These are phyloP conservation scores for Aphelenchoides besseyi DNA, from an alignment of 1,140 invertebrate genomes.

Conservation along the genomic window DNA sequence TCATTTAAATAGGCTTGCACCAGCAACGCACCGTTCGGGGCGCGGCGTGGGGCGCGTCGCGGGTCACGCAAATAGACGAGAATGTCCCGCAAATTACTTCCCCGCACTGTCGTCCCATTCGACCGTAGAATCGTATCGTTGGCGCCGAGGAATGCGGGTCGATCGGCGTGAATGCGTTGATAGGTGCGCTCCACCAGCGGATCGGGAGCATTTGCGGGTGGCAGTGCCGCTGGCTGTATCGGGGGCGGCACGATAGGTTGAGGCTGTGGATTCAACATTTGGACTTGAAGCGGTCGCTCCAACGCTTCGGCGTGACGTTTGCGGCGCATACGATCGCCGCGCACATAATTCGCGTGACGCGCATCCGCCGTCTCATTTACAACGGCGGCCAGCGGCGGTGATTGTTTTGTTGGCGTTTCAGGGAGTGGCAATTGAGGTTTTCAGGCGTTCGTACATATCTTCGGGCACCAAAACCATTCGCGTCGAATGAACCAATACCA, in stretches of 20 bases:
- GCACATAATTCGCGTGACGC: background rate
- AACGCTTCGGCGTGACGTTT: no score
- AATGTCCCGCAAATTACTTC: no score
- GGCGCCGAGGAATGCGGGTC: background rate
- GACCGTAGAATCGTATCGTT: background rate
- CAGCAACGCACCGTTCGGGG: no score
- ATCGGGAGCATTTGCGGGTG: no score
- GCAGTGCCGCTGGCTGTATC: no score
- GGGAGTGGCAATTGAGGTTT: no score
- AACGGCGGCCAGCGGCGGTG: background rate
- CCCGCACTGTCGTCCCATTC: no score
- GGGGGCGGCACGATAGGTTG: no score
- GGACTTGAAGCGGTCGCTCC: no score
- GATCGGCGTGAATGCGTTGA: background rate
- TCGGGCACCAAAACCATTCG: slow-evolving; percentile 29
- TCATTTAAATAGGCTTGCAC: background rate
- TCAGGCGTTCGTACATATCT: slow-evolving; percentile 19
- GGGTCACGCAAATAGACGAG: no score
- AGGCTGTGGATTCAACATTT: no score
- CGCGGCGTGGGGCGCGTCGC: no score
- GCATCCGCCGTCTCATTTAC: background rate
- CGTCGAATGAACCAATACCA: background rate
- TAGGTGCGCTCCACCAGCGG: background rate
- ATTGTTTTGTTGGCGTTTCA: background rate
- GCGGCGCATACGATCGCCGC: background rate